These are phyloP conservation scores for Cylindroiulus punctatus DNA, from an alignment of 2,888 invertebrate genomes.

Conservation along the genomic window DNA sequence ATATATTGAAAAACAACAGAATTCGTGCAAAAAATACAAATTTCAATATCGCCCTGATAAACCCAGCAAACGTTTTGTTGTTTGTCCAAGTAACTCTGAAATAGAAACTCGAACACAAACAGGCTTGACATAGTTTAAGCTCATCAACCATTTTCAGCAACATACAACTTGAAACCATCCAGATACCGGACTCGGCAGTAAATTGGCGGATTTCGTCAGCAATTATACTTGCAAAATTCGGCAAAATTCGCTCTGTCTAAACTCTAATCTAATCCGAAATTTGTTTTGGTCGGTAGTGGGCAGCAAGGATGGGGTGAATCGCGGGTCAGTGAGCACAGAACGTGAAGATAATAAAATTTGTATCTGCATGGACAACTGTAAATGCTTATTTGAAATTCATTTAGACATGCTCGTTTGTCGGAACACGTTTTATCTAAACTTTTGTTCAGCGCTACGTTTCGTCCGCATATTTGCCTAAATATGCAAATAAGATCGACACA, in stretches of 20 bases:
- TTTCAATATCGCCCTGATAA: too few relatives aligned
- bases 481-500: neutral
- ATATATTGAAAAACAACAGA: too few relatives aligned
- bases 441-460: neutral
- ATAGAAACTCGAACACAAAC: too few relatives aligned
- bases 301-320: neutral
- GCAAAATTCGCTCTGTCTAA: neutral
- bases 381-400: slow-evolving; percentile 11
- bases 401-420: neutral
- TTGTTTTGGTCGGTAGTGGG: neutral
- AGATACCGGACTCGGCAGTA: too few relatives aligned
- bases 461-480: neutral
- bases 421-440: slow-evolving; percentile 10
- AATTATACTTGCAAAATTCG: neutral
- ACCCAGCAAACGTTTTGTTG: too few relatives aligned
- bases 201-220: neutral
- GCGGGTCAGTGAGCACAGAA: neutral
- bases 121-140: too few relatives aligned
- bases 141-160: too few relatives aligned
- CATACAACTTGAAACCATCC: too few relatives aligned
- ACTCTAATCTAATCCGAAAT: neutral
- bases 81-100: too few relatives aligned
- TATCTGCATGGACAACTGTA: neutral
- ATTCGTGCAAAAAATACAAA: too few relatives aligned
- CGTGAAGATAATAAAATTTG: slow-evolving; percentile 18